Base-by-base conservation (phyloP, 2,113 vertebrate genomes). In the Gasterosteus nipponicus region DNA sequence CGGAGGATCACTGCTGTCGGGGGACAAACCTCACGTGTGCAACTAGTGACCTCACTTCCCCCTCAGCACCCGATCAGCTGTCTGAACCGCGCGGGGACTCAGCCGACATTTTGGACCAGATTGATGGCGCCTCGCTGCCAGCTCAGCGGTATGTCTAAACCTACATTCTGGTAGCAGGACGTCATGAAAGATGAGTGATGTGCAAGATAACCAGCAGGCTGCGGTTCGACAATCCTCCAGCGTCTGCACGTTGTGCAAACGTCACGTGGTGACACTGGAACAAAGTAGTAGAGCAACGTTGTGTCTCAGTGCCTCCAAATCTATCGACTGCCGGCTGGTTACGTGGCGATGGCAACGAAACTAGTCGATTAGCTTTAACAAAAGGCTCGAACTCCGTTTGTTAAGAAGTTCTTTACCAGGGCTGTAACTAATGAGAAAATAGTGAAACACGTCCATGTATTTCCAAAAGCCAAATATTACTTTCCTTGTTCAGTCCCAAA, bases 1-100 rank as follows among this genome's bases (percentile, higher is more conserved):
- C 82, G 79, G 54, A 83, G 60, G 12, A 33, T 70, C 58, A 29
- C 80, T 65, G 78, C 75, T 80, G 75, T 35, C 75, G 64, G 80
- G 53, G 42, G 51, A 54, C 62, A 60, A 73, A 51, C 71, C 60
- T 83, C 61, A 8, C 1, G 12, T 54, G 14, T 61, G 80, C 66
- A 69, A 42, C 33, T 42, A 11, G 39, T 7, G 14, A 18, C 46
- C 39, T 12, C 15, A 46, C 6, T 16, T 16, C 44, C 15, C 16
- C 29, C 38, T 49, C 22, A 38, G 6, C 41, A 47, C 22, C 22
- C 4, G 54, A 41, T n/a, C 54, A 19, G 14, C 15, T 16, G 42
- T 46, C 42, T 1, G 42, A 44, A 44, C 42, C 33, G 2, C 1
- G 33, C 11, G 11, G 11, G 0, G 29, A 56, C 19, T 11, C 16